phyloP scores from a whole-genome alignment of 2,888 invertebrate genomes.

The Agonopterix heracliana region DNA sequence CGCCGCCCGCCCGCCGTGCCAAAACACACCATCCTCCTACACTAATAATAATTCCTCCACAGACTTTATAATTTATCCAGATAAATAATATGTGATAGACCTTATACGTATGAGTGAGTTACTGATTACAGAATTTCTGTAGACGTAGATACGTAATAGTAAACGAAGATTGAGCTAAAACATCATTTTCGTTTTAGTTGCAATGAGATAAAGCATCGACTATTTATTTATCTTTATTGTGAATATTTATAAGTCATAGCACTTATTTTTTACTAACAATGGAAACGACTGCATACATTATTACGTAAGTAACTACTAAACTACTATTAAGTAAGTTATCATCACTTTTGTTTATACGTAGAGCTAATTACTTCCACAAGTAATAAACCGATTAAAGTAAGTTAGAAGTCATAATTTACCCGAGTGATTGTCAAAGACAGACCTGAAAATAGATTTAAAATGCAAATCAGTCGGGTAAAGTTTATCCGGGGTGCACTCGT shows the following conservation, averaged over 20 bases:
- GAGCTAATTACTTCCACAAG: too few relatives aligned
- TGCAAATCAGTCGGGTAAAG: constrained; percentile 41
- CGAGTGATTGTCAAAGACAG: background rate
- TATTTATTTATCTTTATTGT: too few relatives aligned
- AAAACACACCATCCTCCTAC: constrained; percentile 20
- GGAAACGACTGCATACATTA: background rate
- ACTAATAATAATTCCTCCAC: background rate
- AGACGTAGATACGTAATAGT: background rate
- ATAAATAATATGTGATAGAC: background rate
- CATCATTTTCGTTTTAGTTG: background rate
- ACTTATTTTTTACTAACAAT: too few relatives aligned
- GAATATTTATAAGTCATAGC: too few relatives aligned
- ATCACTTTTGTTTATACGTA: too few relatives aligned
- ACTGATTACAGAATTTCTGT: background rate
- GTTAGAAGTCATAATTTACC: background rate
- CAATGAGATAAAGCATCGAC: too few relatives aligned
- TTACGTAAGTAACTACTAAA: constrained; percentile 13
- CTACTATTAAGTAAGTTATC: too few relatives aligned
- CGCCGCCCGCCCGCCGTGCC: constrained; percentile 55
- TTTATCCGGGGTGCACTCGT: constrained; percentile 41
- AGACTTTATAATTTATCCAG: background rate
- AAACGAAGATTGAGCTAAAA: background rate
- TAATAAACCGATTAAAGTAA: too few relatives aligned
- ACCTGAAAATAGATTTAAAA: constrained; percentile 24
- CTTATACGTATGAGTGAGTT: background rate